Conservation (phyloP, 2,113 vertebrate species). For the Rhinogobius similis region DNA sequence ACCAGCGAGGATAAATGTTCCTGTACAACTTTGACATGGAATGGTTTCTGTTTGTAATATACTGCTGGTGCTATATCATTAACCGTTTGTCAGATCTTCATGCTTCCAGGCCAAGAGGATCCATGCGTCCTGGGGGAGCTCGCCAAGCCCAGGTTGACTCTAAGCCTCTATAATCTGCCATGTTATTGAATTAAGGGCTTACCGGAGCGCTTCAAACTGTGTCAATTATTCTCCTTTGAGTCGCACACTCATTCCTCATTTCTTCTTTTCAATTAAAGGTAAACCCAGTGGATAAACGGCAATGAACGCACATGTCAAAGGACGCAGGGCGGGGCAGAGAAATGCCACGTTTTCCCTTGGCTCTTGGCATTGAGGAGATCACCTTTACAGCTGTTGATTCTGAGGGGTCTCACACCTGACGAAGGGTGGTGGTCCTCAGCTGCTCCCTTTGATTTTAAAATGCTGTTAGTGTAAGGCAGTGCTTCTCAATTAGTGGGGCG, state of each 20-base stretch:
- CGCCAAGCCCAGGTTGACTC: conserved; percentile 67
- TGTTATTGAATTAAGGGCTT: conserved; percentile 80
- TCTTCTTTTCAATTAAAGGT: conserved; percentile 63
- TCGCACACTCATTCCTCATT: conserved; percentile 46
- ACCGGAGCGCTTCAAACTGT: conserved; percentile 56
- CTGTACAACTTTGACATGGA: not conserved
- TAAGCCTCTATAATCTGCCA: conserved; percentile 75
- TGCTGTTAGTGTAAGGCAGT: too few species aligned
- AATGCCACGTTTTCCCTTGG: conserved; percentile 15
- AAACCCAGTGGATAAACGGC: conserved; percentile 41
- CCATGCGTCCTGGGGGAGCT: conserved; percentile 53
- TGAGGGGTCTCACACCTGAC: too few species aligned
- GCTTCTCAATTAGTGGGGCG: too few species aligned
- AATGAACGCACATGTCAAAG: conserved; percentile 6
- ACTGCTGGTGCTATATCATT: conserved; percentile 32
- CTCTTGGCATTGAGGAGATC: not conserved
- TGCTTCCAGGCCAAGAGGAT: conserved; percentile 65
- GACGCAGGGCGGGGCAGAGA: conserved; percentile 8
- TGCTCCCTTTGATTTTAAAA: too few species aligned
- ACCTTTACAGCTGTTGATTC: too few species aligned
- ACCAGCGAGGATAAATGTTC: not conserved
- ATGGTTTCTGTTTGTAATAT: not conserved
- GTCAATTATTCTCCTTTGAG: conserved; percentile 69
- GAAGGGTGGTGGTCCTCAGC: too few species aligned
- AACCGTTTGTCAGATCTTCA: conserved; percentile 37